Evolutionary conservation across 2,797 vertebrate genomes (phyloP).

Genomic region (Catamblyrhynchus diadema): DNA sequence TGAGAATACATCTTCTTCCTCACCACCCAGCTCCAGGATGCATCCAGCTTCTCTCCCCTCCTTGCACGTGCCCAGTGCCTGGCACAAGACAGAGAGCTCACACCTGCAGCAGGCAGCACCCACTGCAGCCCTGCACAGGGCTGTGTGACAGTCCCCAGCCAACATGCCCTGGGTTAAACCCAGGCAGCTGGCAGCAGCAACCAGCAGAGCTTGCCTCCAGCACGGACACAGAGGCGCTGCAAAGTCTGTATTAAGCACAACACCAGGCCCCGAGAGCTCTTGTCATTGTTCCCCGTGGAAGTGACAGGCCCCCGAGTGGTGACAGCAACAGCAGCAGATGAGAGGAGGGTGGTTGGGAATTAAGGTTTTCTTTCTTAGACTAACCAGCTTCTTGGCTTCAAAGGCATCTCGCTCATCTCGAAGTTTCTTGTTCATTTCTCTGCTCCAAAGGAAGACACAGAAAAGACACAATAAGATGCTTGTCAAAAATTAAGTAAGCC

Average conservation of each 20-base stretch:
- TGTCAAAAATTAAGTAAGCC: not conserved
- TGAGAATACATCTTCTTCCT: not conserved
- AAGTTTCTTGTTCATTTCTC: constrained; percentile 93
- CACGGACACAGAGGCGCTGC: not conserved
- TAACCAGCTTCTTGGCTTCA: constrained; percentile 85
- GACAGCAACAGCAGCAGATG: constrained; percentile 64
- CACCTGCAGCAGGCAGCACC: not conserved
- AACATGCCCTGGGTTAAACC: not conserved
- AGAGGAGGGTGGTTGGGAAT: constrained; percentile 10
- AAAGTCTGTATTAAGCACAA: not conserved
- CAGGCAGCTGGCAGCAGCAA: not conserved
- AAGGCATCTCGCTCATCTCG: constrained; percentile 90
- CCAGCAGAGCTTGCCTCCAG: not conserved
- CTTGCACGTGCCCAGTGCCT: not conserved
- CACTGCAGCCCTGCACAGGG: not conserved
- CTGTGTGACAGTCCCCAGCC: not conserved
- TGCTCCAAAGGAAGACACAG: constrained; percentile 65
- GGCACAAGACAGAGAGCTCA: not conserved
- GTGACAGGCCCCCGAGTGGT: not conserved
- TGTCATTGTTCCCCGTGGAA: constrained; percentile 62
- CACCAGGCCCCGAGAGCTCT: not conserved
- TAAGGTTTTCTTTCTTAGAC: constrained; percentile 72
- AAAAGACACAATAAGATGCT: not conserved
- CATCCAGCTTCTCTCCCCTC: not conserved
- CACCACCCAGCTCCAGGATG: not conserved